phyloP scores from a whole-genome alignment of 2,888 invertebrate genomes.

The Drosophila colorata region DNA sequence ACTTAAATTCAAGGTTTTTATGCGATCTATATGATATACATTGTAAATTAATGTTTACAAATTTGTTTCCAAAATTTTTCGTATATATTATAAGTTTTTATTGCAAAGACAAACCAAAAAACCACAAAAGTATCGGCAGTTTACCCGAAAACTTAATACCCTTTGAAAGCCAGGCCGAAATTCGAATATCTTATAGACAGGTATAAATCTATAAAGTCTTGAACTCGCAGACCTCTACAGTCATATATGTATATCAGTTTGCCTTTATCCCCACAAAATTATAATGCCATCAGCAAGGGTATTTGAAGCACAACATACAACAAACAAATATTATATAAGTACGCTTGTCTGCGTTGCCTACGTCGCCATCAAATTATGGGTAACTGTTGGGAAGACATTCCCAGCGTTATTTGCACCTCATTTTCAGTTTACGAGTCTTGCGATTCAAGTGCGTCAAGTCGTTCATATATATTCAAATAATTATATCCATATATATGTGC shows the following conservation, averaged over 20 bases:
- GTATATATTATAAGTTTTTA: too few relatives aligned
- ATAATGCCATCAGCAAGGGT: not conserved
- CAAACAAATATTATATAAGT: conserved; percentile 43
- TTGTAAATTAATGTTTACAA: not conserved
- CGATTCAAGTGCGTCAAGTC: conserved; percentile 64
- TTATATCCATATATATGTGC: conserved; percentile 21
- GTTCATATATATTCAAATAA: conserved; percentile 34
- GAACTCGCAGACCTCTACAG: too few relatives aligned
- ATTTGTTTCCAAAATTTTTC: too few relatives aligned
- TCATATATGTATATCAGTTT: not conserved
- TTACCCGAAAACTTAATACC: too few relatives aligned
- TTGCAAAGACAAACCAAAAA: too few relatives aligned
- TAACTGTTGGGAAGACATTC: conserved; percentile 48
- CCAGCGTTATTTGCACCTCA: conserved; percentile 59
- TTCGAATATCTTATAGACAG: too few relatives aligned
- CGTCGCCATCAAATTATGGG: conserved; percentile 57
- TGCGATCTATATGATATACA: too few relatives aligned
- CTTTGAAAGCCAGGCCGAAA: too few relatives aligned
- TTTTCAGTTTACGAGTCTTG: conserved; percentile 55
- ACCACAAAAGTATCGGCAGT: too few relatives aligned
- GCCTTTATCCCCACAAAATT: not conserved
- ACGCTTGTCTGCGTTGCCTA: conserved; percentile 21
- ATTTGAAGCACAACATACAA: conserved; percentile 9
- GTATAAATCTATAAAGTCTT: too few relatives aligned
- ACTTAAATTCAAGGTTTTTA: too few relatives aligned